Evolutionary conservation across 2,113 vertebrate species (phyloP).

Genomic region (Erythrocebus patas): DNA sequence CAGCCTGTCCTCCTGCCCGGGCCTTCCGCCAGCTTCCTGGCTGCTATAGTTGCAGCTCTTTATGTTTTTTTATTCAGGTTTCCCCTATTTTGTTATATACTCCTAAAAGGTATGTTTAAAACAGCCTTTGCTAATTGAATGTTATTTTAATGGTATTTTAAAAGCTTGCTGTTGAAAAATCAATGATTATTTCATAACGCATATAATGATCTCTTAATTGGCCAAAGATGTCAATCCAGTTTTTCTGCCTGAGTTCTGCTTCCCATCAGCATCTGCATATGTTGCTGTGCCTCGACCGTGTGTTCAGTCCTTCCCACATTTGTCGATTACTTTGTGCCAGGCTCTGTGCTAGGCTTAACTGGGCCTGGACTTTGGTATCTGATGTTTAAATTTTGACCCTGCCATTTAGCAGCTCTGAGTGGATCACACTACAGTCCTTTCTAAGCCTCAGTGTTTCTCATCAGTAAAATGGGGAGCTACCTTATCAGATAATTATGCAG

Average conservation of each 20-base stretch:
- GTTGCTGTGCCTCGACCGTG: background rate
- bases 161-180: constrained; percentile 47
- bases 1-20: background rate
- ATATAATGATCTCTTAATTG: constrained; percentile 49
- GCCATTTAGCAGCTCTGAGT: background rate
- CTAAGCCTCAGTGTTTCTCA: background rate
- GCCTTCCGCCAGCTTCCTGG: background rate
- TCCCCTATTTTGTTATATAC: constrained; percentile 56
- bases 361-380: background rate
- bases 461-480: background rate
- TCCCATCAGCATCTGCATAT: background rate
- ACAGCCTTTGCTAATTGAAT: constrained; percentile 21
- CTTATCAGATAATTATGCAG: background rate
- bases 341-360: background rate
- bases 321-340: background rate
- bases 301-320: background rate
- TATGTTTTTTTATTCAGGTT: constrained; percentile 64
- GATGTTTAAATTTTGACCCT: background rate
- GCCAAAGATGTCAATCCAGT: constrained; percentile 28
- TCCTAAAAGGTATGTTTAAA: constrained; percentile 58
- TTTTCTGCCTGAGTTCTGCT: constrained; percentile 10
- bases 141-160: constrained; percentile 38
- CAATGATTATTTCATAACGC: background rate
- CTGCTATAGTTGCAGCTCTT: constrained; percentile 14
- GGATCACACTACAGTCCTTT: background rate